Base-by-base conservation (phyloP, 2,797 vertebrate species). In the Valencia hispanica region DNA sequence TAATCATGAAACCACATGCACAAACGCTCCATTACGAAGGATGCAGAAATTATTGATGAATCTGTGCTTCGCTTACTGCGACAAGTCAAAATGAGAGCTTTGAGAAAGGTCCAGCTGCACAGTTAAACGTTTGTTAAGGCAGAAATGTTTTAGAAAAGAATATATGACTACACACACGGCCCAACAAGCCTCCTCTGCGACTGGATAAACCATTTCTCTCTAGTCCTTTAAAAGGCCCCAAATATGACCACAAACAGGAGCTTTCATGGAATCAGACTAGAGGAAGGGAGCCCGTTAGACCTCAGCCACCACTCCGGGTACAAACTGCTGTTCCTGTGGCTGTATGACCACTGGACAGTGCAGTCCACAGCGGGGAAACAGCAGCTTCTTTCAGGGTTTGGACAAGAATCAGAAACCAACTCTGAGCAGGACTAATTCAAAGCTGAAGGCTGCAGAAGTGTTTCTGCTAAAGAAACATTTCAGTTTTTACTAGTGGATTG, bases 151-250 rank as follows among this genome's bases (percentile, higher is more conserved):
- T 8, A 30, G 1, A 30, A 17, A 43, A 20, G 18, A 36, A 39
- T n/a, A 14, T 11, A 70, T 34, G 27, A 34, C 15, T 1, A 20
- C 50, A 80, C 53, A 74, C 4, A 77, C 34, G 34, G 22, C 17
- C 22, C 65, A 70, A 81, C 57, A 78, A 73, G 59, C 25, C 41
- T 77, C 34, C 20, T 73, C 65, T 74, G 39, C 51, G 75, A 74
- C 59, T 3, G 77, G 63, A 12, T 22, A 18, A 79, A 34, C 25
- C 0, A 1, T 69, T 72, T 70, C 50, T 48, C 70, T 75, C n/a
- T 1, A 36, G 80, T 77, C 78, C 71, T 75, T 74, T 79, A 72
- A 83, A 81, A 79, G 48, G 39, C n/a, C 17, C 25, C n/a, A 68
- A 22, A 30, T 55, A 63, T 71, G 3, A 59, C 78, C 78, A 81